A percentile compares a stretch with the other conserved stretches of the same genome.
These are phyloP conservation scores for Pogonus chalceus DNA, from an alignment of 1,140 invertebrate species.

Conservation along the genomic window DNA sequence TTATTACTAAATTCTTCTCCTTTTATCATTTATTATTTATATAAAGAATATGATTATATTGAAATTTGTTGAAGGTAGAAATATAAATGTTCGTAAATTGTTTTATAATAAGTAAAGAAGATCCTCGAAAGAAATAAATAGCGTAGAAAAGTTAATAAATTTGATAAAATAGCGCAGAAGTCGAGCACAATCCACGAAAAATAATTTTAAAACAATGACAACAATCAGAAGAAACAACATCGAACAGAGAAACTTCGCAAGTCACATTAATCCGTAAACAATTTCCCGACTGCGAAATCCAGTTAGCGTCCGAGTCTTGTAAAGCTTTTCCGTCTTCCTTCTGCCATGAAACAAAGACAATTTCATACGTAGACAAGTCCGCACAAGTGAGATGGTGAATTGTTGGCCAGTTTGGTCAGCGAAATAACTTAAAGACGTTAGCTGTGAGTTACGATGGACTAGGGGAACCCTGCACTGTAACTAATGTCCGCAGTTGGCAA, in stretches of 20 bases:
- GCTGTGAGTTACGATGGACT: slow-evolving; percentile 1
- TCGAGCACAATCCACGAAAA: too few relatives aligned
- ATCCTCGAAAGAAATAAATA: too few relatives aligned
- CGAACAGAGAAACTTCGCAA: background rate
- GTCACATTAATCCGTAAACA: background rate
- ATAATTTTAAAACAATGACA: background rate
- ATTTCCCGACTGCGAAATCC: background rate
- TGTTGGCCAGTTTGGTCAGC: background rate
- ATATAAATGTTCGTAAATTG: too few relatives aligned
- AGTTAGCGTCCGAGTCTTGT: background rate
- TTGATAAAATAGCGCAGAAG: too few relatives aligned
- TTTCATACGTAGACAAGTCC: too few relatives aligned
- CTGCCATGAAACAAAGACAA: background rate
- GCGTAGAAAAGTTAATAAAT: too few relatives aligned
- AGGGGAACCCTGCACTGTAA: slow-evolving; percentile 1
- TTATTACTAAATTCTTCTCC: too few relatives aligned
- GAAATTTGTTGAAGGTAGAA: too few relatives aligned
- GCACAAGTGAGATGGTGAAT: background rate
- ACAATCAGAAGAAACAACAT: background rate
- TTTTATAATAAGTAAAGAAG: too few relatives aligned
- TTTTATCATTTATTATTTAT: too few relatives aligned
- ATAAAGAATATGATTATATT: too few relatives aligned
- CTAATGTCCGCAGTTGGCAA: slow-evolving; percentile 3
- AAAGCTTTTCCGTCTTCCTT: background rate
- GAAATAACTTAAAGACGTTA: slow-evolving; percentile 6